These are phyloP conservation scores for Blastobasis lacticolella DNA, from an alignment of 2,888 invertebrate genomes.

Conservation along the genomic window DNA sequence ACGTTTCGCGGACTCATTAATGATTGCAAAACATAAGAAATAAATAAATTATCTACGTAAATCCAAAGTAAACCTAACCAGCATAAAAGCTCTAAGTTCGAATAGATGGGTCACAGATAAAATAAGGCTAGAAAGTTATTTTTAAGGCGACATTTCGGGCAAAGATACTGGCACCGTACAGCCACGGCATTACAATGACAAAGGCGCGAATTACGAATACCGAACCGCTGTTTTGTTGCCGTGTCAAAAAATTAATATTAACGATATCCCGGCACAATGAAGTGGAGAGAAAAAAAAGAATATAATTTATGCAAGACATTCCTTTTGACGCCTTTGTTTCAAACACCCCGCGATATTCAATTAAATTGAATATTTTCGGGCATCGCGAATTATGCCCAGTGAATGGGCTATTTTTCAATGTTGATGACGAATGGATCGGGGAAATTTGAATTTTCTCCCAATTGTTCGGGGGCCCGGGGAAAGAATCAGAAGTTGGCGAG, in stretches of 20 bases:
- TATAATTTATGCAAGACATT: slow-evolving; percentile 69
- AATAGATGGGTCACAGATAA: too few species aligned
- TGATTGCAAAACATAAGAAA: too few species aligned
- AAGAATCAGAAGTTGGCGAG: too few species aligned
- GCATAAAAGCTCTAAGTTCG: too few species aligned
- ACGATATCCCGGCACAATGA: slow-evolving; percentile 69
- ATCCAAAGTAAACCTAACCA: too few species aligned
- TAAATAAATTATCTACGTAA: too few species aligned
- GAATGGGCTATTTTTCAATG: slow-evolving; percentile 14
- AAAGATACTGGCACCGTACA: too few species aligned
- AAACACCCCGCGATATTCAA: slow-evolving; percentile 42
- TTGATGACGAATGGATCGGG: slow-evolving; percentile 3
- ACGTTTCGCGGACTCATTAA: too few species aligned
- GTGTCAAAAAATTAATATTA: slow-evolving; percentile 74
- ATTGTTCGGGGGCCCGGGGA: neutral
- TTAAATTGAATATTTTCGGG: slow-evolving; percentile 40
- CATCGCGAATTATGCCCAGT: slow-evolving; percentile 9
- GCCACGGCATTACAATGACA: slow-evolving; percentile 60
- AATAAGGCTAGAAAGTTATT: too few species aligned
- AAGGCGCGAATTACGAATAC: slow-evolving; percentile 59
- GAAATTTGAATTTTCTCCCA: slow-evolving; percentile 3
- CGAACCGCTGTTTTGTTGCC: slow-evolving; percentile 61
- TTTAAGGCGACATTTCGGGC: too few species aligned
- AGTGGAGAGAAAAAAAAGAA: slow-evolving; percentile 55
- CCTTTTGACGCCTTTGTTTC: slow-evolving; percentile 65